Base-by-base conservation (phyloP, 2,888 invertebrate genomes). In the Diachrysia chrysitis region DNA sequence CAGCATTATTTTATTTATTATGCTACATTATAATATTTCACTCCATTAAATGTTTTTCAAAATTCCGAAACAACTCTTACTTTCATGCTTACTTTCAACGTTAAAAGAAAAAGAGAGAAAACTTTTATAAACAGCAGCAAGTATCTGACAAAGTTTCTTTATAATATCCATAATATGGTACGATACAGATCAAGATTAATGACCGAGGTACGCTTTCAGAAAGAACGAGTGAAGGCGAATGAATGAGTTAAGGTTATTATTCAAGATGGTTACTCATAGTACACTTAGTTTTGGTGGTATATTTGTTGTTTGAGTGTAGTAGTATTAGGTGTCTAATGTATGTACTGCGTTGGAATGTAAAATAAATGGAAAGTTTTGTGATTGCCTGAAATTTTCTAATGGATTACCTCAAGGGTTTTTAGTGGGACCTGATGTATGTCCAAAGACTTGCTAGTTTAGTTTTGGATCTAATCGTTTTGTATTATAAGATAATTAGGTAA, bases 141-240 rank as follows among this genome's bases (percentile, higher is more conserved):
- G 55, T 16, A 58, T 61, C 46, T 60, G 58, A 51, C 61, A 32
- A 76, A 75, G 48, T 70, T 74, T 69, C 62, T 74, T 58, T 63
- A 74, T 74, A 46, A 61, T 58, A 77, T 63, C 59, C 78, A 80
- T 66, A 75, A 68, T 77, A 73, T 63, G 53, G 58, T 59, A n/a
- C 70, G 67, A 67, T 63, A 77, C 67, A 71, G 83, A 85, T 82
- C 81, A 82, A 86, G 86, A 86, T 86, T 84, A 86, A 86, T 86
- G 86, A 79, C 74, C 73, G 63, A 69, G 76, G 81, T 81, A 79
- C 72, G 82, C 78, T 80, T 54, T 66, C 63, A 16, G 64, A 70
- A 63, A 66, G 70, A 75, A 69, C 69, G 70, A 84, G 69, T 66
- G 63, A 71, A 71, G 59, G 71, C 66, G 59, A 42, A 59, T 35